A percentile compares a stretch with the other conserved stretches of the same genome.
These are phyloP conservation scores for Sebastes baramenuke DNA, from an alignment of 2,797 vertebrate genomes.

Conservation along the genomic window DNA sequence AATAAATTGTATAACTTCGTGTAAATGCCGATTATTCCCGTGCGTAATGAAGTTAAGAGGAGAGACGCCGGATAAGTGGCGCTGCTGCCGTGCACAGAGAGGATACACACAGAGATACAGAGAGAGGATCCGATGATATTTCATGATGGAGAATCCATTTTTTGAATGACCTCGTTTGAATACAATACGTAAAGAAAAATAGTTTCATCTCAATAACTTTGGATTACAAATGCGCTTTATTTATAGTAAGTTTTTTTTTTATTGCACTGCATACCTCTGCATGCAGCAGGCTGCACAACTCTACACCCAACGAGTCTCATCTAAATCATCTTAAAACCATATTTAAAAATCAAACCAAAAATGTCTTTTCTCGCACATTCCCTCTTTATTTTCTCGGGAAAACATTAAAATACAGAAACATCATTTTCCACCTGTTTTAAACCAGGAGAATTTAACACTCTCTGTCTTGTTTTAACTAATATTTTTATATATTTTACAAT, in stretches of 20 bases:
- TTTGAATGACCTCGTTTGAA: conserved; percentile 6
- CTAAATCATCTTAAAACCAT: neutral
- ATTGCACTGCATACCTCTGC: conserved; percentile 21
- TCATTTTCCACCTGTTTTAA: too few relatives aligned
- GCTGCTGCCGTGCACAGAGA: neutral
- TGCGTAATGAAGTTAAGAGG: conserved; percentile 30
- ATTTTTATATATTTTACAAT: neutral
- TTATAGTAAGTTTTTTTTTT: neutral
- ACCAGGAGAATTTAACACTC: neutral
- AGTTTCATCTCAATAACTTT: neutral
- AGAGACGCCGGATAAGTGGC: neutral
- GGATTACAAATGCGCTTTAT: neutral
- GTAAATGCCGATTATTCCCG: conserved; percentile 11
- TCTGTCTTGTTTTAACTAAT: neutral
- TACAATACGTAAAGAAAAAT: neutral
- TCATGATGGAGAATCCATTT: neutral
- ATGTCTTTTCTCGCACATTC: neutral
- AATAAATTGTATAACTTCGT: conserved; percentile 16
- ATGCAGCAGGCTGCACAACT: neutral
- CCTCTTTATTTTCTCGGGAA: neutral
- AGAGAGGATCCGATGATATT: conserved; percentile 5
- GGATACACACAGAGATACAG: neutral
- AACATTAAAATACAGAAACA: neutral
- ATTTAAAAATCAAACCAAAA: neutral
- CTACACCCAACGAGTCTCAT: neutral